Percentiles rank a stretch among this genome's conserved stretches.
Evolutionary conservation across 2,113 vertebrate species (phyloP).

Genomic region (Psittacus erithacus): DNA sequence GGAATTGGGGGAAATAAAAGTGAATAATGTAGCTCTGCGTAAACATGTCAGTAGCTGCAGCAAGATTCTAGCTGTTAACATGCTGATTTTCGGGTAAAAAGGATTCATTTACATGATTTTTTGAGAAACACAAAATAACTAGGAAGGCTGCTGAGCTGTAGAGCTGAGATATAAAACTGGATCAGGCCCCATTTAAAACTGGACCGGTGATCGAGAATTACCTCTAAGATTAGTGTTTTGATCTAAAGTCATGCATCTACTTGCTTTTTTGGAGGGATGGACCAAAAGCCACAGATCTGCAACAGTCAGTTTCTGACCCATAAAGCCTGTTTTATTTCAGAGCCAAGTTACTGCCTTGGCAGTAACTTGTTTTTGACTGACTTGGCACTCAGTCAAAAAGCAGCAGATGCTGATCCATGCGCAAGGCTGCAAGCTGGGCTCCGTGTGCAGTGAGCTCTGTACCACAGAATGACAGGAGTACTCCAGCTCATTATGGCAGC

Average conservation of each 20-base stretch:
- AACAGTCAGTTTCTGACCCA: background rate
- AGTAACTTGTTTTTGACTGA: too few relatives aligned
- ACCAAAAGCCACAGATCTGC: background rate
- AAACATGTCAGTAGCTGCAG: background rate
- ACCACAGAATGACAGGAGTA: background rate
- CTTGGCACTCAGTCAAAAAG: background rate
- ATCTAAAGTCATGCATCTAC: background rate
- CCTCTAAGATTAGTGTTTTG: background rate
- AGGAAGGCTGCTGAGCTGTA: background rate
- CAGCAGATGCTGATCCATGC: background rate
- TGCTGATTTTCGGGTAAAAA: background rate
- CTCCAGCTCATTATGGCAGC: background rate
- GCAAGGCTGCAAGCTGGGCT: background rate
- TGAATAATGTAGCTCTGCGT: background rate
- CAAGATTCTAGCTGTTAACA: background rate
- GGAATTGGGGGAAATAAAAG: background rate
- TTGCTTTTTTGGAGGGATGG: background rate
- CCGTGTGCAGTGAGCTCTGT: background rate
- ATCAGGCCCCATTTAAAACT: background rate
- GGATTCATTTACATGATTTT: background rate
- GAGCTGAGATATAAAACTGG: background rate
- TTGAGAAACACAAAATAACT: background rate
- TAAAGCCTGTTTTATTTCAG: background rate
- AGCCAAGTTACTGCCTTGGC: background rate
- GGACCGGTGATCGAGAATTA: background rate